Conservation (phyloP, 2,113 vertebrate genomes). For the Coptodon bakossiorum region DNA sequence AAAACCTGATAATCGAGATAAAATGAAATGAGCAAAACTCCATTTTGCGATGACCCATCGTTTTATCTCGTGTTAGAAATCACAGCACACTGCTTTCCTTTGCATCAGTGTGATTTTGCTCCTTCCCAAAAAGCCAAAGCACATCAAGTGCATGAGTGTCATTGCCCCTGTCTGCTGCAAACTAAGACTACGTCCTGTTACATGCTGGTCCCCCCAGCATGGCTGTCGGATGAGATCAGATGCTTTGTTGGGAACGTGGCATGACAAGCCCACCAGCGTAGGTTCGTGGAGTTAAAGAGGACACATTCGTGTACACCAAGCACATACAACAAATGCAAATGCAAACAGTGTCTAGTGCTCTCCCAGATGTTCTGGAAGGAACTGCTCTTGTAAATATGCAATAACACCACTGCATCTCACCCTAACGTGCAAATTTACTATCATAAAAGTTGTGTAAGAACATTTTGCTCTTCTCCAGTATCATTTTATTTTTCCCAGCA, state of each 20-base stretch:
- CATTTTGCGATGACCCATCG: background rate
- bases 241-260: slow-evolving; percentile 18
- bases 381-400: slow-evolving; percentile 2
- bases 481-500: background rate
- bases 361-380: background rate
- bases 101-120: background rate
- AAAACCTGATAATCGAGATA: background rate
- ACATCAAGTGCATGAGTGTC: background rate
- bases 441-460: background rate
- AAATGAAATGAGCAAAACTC: background rate
- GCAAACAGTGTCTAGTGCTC: background rate
- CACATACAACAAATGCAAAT: background rate
- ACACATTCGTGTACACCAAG: background rate
- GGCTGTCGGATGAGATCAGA: slow-evolving; percentile 50
- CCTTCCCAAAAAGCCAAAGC: background rate
- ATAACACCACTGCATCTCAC: background rate
- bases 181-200: slow-evolving; percentile 28
- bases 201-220: slow-evolving; percentile 25
- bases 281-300: slow-evolving; percentile 35
- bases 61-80: background rate
- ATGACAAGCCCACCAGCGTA: slow-evolving; percentile 59
- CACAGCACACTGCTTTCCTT: background rate
- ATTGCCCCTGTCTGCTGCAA: slow-evolving; percentile 20
- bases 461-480: background rate
- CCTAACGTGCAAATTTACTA: background rate